Base-by-base conservation (phyloP, 2,888 invertebrate genomes). In the Caenorhabditis zanzibari region DNA sequence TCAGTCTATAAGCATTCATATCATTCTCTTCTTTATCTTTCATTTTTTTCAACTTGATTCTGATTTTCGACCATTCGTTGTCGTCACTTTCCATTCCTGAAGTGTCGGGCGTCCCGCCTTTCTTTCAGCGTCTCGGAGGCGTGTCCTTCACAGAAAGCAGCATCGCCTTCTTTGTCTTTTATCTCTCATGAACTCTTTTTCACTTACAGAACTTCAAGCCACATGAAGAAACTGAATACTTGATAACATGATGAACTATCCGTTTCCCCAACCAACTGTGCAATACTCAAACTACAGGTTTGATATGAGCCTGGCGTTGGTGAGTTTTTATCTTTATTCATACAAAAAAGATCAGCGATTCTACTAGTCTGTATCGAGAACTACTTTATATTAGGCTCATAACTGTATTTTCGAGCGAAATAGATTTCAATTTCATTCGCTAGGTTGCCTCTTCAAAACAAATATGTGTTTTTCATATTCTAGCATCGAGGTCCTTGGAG, bases 261-360 rank as follows among this genome's bases (percentile, higher is more conserved):
- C 76, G 32, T 76, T 76, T n/a, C 47, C 76, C 1, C 59, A 49
- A 1, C 58, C 58, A 22, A 58, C 76, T 12, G 44, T 68, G 0
- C 49, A 22, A 22, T 68, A 68, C 22, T 28, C 47, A 0, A 58
- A 38, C n/a, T 66, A 75, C 56, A 75, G 64, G 58, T 66, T 75
- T 32, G 74, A 75, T 10, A 56, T 75, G 44, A 75, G 44, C 28
- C 6, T 75, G 32, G 41, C 14, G 9, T 14, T 63, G 56, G 74
- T 75, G 16, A 74, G 63, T 61, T 49, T 10, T 10, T 12, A 1
- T 26, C 54, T 54, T 26, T 26, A 22, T 52, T 44, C 7, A n/a
- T 19, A 5, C 9, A 32, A 32, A 4, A 6, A 7, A 32, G 7
- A 32, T 32, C 7, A 32, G 32, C n/a, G n/a, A n/a, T n/a, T n/a